A percentile compares a stretch with the other conserved stretches of the same genome.
Conservation (phyloP, 1,140 invertebrate species). For the Medauroidea extradentata region DNA sequence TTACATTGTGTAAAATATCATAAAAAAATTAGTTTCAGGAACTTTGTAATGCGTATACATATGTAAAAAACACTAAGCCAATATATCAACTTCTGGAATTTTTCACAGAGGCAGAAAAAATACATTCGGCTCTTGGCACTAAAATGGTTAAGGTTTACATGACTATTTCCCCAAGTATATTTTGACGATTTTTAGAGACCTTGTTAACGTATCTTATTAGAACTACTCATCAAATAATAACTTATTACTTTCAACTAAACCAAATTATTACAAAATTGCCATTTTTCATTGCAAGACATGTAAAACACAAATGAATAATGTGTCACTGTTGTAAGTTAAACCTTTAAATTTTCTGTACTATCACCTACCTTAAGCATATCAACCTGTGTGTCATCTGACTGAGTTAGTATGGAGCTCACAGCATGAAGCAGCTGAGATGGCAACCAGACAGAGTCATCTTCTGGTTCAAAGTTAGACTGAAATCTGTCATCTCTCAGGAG, state of each 20-base stretch:
- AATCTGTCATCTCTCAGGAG: slow-evolving; percentile 86
- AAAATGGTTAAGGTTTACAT: no score
- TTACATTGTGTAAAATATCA: no score
- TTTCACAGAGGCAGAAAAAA: no score
- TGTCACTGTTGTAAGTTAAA: not conserved
- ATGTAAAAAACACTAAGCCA: no score
- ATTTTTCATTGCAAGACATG: not conserved
- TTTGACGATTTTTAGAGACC: no score
- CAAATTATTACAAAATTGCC: not conserved
- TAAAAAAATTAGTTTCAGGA: no score
- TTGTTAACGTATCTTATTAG: no score
- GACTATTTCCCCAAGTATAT: no score
- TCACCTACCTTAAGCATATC: slow-evolving; percentile 61
- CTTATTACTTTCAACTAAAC: not conserved
- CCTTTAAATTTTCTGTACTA: not conserved
- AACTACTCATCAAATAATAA: not conserved
- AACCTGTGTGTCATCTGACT: slow-evolving; percentile 71
- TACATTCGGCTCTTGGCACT: no score
- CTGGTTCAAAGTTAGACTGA: slow-evolving; percentile 83
- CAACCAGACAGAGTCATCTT: slow-evolving; percentile 86
- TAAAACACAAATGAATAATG: not conserved
- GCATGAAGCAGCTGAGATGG: slow-evolving; percentile 82
- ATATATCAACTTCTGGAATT: no score
- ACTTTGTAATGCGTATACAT: no score
- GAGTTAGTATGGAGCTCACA: slow-evolving; percentile 68